phyloP scores from a whole-genome alignment of 2,113 vertebrate genomes.

The Pachyramphus minor region DNA sequence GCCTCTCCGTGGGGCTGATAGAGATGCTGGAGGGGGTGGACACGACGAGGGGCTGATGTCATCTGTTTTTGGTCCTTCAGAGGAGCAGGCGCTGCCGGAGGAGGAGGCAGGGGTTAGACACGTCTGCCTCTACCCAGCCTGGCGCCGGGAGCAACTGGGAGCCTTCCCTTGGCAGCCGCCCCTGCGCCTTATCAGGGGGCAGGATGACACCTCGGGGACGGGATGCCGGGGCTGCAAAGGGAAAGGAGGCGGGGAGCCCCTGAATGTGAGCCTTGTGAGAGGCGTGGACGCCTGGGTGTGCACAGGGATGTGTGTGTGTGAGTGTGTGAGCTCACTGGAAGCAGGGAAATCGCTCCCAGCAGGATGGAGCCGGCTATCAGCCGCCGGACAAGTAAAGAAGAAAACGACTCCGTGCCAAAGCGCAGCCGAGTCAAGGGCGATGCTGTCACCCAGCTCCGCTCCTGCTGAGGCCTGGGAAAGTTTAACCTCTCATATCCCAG shows the following conservation, averaged over 20 bases:
- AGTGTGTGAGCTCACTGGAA: neutral
- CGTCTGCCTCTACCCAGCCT: constrained; percentile 37
- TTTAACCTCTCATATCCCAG: neutral
- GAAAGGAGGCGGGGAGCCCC: constrained; percentile 1
- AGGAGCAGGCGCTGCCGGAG: neutral
- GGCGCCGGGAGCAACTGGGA: constrained; percentile 56
- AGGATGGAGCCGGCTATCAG: neutral
- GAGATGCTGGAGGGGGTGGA: neutral
- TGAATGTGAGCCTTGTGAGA: neutral
- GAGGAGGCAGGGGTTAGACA: neutral
- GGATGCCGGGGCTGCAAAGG: neutral
- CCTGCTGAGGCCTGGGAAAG: neutral
- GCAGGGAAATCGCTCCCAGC: neutral
- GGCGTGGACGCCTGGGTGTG: neutral
- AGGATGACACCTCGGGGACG: constrained; percentile 22
- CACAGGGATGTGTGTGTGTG: neutral
- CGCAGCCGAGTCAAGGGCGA: neutral
- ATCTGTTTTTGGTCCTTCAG: constrained; percentile 46
- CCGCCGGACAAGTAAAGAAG: rapidly evolving
- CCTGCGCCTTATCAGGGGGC: constrained; percentile 37
- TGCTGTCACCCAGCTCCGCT: neutral
- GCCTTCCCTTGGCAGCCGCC: constrained; percentile 29
- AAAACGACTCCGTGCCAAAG: neutral
- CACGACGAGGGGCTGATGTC: neutral
- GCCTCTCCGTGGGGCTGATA: neutral